These are phyloP conservation scores for Acrobasis suavella DNA, from an alignment of 2,888 invertebrate species.

Conservation along the genomic window DNA sequence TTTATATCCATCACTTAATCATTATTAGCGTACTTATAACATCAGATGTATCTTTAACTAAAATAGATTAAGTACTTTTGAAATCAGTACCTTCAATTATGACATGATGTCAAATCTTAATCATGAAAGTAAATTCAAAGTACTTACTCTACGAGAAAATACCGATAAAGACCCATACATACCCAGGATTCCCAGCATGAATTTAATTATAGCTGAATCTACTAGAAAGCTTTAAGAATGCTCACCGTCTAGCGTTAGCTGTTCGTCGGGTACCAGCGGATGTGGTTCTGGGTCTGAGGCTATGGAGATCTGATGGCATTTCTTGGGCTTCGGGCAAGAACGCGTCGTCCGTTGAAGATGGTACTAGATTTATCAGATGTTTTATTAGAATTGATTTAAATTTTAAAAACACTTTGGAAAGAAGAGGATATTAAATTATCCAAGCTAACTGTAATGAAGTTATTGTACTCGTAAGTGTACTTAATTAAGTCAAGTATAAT, in stretches of 20 bases:
- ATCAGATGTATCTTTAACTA: background rate
- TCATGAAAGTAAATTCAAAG: background rate
- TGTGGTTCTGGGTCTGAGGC: conserved; percentile 66
- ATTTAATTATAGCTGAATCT: background rate
- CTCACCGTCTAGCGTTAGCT: conserved; percentile 72
- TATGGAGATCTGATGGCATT: conserved; percentile 57
- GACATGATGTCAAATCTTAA: too few relatives aligned
- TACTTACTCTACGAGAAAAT: conserved; percentile 8
- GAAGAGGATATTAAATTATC: too few relatives aligned
- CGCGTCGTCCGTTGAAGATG: conserved; percentile 70
- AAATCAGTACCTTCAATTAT: background rate
- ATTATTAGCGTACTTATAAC: background rate
- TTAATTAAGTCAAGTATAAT: too few relatives aligned
- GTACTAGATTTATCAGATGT: conserved; percentile 42
- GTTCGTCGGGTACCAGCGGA: conserved; percentile 75
- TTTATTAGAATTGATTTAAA: background rate
- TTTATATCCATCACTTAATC: background rate
- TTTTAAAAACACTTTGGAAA: too few relatives aligned
- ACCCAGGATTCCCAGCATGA: background rate
- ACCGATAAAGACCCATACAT: conserved; percentile 8
- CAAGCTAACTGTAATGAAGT: too few relatives aligned
- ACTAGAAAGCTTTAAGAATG: conserved; percentile 4
- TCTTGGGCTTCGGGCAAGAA: conserved; percentile 72
- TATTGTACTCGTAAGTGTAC: too few relatives aligned
- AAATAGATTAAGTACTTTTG: conserved; percentile 1